Conservation (phyloP, 2,797 vertebrate genomes). For the Kryptolebias ocellatus region DNA sequence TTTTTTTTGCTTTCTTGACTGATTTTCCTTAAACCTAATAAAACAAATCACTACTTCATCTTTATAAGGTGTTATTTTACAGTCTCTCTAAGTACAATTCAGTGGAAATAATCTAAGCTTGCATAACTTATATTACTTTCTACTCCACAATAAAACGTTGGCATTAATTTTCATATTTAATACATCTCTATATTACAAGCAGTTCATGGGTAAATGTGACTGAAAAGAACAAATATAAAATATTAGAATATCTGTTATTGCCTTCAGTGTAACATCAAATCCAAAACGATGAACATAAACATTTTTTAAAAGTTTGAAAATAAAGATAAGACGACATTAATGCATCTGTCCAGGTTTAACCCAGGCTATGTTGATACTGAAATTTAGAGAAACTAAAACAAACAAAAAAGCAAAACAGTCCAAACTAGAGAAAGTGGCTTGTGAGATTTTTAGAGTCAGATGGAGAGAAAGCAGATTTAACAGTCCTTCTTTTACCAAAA, state of each 20-base stretch:
- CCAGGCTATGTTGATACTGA: constrained; percentile 18
- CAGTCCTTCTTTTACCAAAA: constrained; percentile 13
- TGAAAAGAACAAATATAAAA: constrained; percentile 27
- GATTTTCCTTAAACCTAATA: constrained; percentile 26
- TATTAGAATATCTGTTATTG: constrained; percentile 64
- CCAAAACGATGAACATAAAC: constrained; percentile 40
- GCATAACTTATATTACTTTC: constrained; percentile 54
- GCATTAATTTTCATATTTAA: constrained; percentile 70
- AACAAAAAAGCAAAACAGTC: constrained; percentile 10
- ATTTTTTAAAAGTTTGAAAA: constrained; percentile 44
- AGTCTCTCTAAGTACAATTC: constrained; percentile 53
- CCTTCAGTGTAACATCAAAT: constrained; percentile 32
- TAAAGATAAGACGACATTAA: constrained; percentile 57
- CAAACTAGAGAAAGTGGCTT: constrained; percentile 49
- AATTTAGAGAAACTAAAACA: constrained; percentile 20
- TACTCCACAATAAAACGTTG: constrained; percentile 56
- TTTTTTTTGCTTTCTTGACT: constrained; percentile 26
- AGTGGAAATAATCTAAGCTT: constrained; percentile 54
- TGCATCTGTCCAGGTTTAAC: constrained; percentile 40
- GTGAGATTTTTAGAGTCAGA: constrained; percentile 41
- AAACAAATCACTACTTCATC: constrained; percentile 39
- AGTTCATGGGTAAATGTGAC: constrained; percentile 38
- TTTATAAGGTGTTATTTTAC: constrained; percentile 49
- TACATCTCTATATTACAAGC: constrained; percentile 79
- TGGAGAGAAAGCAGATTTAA: constrained; percentile 21